These are phyloP conservation scores for Polymixis lichenea DNA, from an alignment of 2,888 invertebrate genomes.

Conservation along the genomic window DNA sequence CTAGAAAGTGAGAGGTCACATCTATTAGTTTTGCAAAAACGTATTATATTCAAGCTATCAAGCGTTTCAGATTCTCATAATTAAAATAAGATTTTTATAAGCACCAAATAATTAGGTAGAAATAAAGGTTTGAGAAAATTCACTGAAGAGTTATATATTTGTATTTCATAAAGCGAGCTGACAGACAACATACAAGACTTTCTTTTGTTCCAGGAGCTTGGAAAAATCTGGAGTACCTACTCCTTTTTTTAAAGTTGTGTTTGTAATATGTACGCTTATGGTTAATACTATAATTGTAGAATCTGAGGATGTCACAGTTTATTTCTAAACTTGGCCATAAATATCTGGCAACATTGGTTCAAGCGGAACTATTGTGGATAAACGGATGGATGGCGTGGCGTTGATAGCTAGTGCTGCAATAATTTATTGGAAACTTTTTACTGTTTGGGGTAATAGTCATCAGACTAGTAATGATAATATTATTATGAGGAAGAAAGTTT, in stretches of 20 bases:
- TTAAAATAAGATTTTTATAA: not conserved
- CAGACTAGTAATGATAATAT: constrained; percentile 38
- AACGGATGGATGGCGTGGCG: constrained; percentile 64
- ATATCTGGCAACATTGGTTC: constrained; percentile 53
- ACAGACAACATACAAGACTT: not conserved
- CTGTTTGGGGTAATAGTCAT: constrained; percentile 56
- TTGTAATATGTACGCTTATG: not conserved
- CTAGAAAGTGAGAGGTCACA: no score
- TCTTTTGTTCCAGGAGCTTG: not conserved
- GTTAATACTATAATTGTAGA: not conserved
- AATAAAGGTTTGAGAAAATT: not conserved
- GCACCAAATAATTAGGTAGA: not conserved
- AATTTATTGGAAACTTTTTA: constrained; percentile 65
- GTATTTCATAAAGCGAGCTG: not conserved
- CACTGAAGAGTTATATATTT: not conserved
- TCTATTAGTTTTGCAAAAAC: no score
- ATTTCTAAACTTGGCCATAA: constrained; percentile 23
- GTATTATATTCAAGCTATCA: no score
- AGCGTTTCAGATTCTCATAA: no score
- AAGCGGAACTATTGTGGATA: constrained; percentile 55
- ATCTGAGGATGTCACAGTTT: constrained; percentile 2
- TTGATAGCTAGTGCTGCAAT: constrained; percentile 66
- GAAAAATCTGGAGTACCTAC: not conserved
- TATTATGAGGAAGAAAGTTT: constrained; percentile 39
- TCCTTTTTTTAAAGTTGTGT: not conserved